Conservation (phyloP, 2,888 invertebrate species). For the Rhabditophanes sp. region DNA sequence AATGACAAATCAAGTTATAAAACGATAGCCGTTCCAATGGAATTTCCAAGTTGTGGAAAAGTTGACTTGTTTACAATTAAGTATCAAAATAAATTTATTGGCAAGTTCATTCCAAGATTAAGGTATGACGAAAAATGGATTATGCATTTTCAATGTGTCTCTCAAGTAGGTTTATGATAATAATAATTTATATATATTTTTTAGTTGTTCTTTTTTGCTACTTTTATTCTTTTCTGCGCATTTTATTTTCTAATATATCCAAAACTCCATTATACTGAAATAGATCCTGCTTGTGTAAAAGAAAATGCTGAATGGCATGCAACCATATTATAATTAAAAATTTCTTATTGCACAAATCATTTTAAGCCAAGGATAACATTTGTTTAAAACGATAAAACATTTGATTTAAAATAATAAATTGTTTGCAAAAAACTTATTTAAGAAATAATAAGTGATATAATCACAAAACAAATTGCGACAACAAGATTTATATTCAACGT, state of each 20-base stretch:
- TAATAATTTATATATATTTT: slow-evolving; percentile 7
- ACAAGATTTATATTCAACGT: too few relatives aligned
- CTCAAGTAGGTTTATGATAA: background rate
- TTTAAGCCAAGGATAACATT: too few relatives aligned
- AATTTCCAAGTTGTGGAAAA: background rate
- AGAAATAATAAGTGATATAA: too few relatives aligned
- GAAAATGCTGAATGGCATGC: slow-evolving; percentile 33
- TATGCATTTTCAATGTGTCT: background rate
- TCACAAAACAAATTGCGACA: too few relatives aligned
- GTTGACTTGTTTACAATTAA: background rate
- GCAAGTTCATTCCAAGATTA: slow-evolving; percentile 4
- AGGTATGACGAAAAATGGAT: slow-evolving; percentile 2
- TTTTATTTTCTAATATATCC: slow-evolving; percentile 43
- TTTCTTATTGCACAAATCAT: too few relatives aligned
- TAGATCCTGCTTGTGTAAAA: slow-evolving; percentile 29
- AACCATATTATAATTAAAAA: too few relatives aligned
- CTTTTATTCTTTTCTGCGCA: slow-evolving; percentile 37
- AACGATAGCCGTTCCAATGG: background rate
- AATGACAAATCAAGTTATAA: background rate
- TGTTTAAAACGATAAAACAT: too few relatives aligned
- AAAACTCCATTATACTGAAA: slow-evolving; percentile 21
- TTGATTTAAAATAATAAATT: too few relatives aligned
- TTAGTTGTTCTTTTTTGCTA: slow-evolving; percentile 42
- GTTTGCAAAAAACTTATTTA: too few relatives aligned
- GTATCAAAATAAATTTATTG: background rate